These are phyloP conservation scores for Druon quercuslanigerum DNA, from an alignment of 1,140 invertebrate genomes.

Conservation along the genomic window DNA sequence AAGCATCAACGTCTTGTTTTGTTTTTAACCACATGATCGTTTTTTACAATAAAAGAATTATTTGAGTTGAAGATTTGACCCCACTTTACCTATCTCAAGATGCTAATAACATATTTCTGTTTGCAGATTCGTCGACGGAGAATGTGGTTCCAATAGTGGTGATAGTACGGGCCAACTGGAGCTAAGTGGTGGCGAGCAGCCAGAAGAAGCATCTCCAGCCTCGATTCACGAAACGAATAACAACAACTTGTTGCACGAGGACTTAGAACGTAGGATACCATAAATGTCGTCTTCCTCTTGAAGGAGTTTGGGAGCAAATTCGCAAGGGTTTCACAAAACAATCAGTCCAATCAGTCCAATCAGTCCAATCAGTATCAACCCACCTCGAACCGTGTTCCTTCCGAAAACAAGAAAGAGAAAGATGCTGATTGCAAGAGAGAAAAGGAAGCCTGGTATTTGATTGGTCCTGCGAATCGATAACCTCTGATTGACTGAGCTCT, in stretches of 20 bases:
- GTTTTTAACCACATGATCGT: no score
- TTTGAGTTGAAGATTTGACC: no score
- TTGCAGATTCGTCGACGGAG: slow-evolving; percentile 72
- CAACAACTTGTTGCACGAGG: slow-evolving; percentile 73
- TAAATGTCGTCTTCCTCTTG: slow-evolving; percentile 41
- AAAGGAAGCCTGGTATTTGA: slow-evolving; percentile 36
- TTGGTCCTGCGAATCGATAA: slow-evolving; percentile 41
- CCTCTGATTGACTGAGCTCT: slow-evolving; percentile 9
- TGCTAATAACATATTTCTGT: slow-evolving; percentile 28
- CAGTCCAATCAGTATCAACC: slow-evolving; percentile 1
- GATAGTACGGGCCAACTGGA: slow-evolving; percentile 72
- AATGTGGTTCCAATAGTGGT: slow-evolving; percentile 72
- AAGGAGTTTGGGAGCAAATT: slow-evolving; percentile 24
- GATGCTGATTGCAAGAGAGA: slow-evolving; percentile 11
- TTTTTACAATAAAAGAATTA: no score
- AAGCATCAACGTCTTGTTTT: no score
- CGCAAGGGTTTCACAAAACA: background rate
- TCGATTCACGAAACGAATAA: slow-evolving; percentile 74
- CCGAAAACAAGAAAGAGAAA: slow-evolving; percentile 20
- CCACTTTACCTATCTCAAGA: no score
- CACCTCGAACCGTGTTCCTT: background rate
- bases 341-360: background rate
- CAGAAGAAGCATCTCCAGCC: slow-evolving; percentile 70
- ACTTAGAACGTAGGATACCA: slow-evolving; percentile 72
- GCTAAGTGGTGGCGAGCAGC: slow-evolving; percentile 70